Evolutionary conservation across 2,888 invertebrate species (phyloP).

Genomic region (Athripsodes cinereus): DNA sequence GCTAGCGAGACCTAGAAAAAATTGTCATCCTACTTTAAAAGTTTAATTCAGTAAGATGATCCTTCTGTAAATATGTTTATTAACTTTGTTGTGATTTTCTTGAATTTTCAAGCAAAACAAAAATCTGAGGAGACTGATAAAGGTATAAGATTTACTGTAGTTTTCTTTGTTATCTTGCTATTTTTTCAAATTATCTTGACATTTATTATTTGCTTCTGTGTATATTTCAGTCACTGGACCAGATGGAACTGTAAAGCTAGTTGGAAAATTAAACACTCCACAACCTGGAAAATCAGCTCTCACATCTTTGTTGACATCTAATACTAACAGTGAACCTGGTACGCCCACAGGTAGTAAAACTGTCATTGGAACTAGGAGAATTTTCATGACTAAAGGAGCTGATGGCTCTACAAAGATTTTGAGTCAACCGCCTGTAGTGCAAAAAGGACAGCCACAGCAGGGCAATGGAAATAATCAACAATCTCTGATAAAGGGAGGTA

Average conservation of each 20-base stretch:
- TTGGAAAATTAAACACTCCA: constrained; percentile 60
- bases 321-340: constrained; percentile 35
- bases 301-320: constrained; percentile 58
- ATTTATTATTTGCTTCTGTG: not conserved
- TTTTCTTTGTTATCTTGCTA: not conserved
- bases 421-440: constrained; percentile 52
- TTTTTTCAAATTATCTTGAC: not conserved
- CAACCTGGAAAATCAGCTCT: constrained; percentile 58
- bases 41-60: too few species aligned
- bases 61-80: too few species aligned
- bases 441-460: constrained; percentile 40
- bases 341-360: constrained; percentile 57
- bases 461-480: constrained; percentile 37
- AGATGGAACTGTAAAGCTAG: constrained; percentile 60
- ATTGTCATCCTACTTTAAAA: too few species aligned
- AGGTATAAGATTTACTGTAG: constrained; percentile 11
- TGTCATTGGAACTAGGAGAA: constrained; percentile 58
- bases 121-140: constrained; percentile 19
- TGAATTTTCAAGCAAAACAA: constrained; percentile 22
- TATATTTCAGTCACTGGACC: constrained; percentile 38
- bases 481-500: constrained; percentile 48
- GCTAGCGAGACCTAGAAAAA: too few species aligned
- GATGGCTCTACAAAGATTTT: constrained; percentile 62
- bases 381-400: constrained; percentile 70
- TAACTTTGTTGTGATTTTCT: constrained; percentile 2